These are phyloP conservation scores for Oscheius sp. DNA, from an alignment of 2,888 invertebrate species.

Conservation along the genomic window DNA sequence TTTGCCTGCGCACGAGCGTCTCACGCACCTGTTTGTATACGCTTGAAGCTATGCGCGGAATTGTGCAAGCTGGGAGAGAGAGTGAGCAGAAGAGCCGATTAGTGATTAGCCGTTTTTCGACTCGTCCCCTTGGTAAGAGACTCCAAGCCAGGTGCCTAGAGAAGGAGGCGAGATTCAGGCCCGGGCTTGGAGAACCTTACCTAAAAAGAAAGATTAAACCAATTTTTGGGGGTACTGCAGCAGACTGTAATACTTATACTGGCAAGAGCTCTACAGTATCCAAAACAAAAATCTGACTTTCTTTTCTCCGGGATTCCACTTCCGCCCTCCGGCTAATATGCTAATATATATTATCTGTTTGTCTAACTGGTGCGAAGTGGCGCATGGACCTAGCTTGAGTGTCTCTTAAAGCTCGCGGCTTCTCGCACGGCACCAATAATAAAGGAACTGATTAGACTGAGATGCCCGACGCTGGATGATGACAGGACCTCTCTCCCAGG, in stretches of 20 bases:
- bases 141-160: not conserved
- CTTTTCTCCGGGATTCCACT: not conserved
- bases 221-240: not conserved
- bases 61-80: not conserved
- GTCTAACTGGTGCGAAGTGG: conserved; percentile 32
- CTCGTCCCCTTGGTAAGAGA: not conserved
- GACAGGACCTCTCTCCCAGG: not conserved
- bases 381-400: conserved; percentile 27
- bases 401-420: not conserved
- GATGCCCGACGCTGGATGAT: not conserved
- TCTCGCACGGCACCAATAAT: conserved; percentile 6
- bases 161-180: not conserved
- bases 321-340: conserved; percentile 9
- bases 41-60: conserved; percentile 36
- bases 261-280: conserved; percentile 12
- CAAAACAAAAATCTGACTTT: not conserved
- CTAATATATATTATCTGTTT: conserved; percentile 33
- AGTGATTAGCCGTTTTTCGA: not conserved
- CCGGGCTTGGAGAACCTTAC: conserved; percentile 2
- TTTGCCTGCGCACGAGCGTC: conserved; percentile 4
- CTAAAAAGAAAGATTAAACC: not conserved
- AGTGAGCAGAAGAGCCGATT: conserved; percentile 4
- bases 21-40: conserved; percentile 36
- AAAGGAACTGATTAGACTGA: not conserved
- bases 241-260: conserved; percentile 1